A percentile compares a stretch with the other conserved stretches of the same genome.
These are phyloP conservation scores for Okapia johnstoni DNA, from an alignment of 2,113 vertebrate species.

Conservation along the genomic window DNA sequence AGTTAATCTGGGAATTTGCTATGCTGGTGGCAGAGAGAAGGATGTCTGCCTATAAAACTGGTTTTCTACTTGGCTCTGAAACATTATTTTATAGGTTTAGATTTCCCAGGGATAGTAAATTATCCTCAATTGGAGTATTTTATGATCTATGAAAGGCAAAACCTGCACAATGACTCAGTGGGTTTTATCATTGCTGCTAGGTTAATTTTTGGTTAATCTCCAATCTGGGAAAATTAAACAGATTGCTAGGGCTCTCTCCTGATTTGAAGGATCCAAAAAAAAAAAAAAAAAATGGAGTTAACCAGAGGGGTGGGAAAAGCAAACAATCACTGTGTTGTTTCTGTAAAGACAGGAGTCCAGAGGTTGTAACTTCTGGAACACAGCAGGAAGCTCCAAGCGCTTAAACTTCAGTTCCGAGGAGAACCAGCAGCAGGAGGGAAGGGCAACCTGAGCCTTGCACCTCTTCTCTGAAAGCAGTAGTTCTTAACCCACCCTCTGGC, in stretches of 20 bases:
- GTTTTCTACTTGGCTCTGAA: slow-evolving; percentile 59
- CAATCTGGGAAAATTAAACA: slow-evolving; percentile 77
- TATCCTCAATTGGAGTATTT: slow-evolving; percentile 76
- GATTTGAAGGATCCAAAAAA: slow-evolving; percentile 59
- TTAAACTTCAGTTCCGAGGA: not conserved
- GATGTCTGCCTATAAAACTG: slow-evolving; percentile 14
- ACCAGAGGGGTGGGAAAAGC: slow-evolving; percentile 59
- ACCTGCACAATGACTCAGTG: slow-evolving; percentile 71
- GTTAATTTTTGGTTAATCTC: slow-evolving; percentile 78
- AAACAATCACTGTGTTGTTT: slow-evolving; percentile 21
- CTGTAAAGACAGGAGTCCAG: slow-evolving; percentile 33
- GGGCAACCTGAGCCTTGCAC: not conserved
- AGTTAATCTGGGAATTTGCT: not conserved
- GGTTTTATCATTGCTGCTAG: slow-evolving; percentile 78
- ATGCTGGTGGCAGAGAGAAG: not conserved
- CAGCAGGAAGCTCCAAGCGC: not conserved
- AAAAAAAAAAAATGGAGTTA: not conserved
- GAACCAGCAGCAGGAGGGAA: not conserved
- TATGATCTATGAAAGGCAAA: slow-evolving; percentile 82
- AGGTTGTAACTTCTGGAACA: slow-evolving; percentile 12
- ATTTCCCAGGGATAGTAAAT: slow-evolving; percentile 76
- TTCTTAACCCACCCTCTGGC: not conserved
- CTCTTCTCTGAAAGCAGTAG: not conserved
- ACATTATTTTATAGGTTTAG: slow-evolving; percentile 62
- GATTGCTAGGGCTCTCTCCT: slow-evolving; percentile 65